Conservation (phyloP, 2,888 invertebrate species). For the Rotaria macrura region DNA sequence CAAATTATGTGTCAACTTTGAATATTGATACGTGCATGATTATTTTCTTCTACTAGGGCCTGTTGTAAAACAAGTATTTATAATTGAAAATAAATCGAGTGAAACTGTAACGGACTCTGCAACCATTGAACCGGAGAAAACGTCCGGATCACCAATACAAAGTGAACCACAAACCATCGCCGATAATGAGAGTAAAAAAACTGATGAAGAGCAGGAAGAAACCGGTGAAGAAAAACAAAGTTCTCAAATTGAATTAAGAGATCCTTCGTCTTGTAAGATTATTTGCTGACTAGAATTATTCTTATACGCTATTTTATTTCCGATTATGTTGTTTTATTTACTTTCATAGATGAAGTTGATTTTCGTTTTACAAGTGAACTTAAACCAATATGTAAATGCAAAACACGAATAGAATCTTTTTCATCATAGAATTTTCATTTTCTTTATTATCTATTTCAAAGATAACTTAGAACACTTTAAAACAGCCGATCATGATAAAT, state of each 20-base stretch:
- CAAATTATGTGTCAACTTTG: no score
- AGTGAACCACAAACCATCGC: not conserved
- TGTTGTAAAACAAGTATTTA: slow-evolving; percentile 22
- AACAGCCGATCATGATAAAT: not conserved
- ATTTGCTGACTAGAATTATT: not conserved
- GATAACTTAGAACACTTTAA: not conserved
- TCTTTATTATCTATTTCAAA: not conserved
- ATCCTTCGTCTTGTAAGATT: not conserved
- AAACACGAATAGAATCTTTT: no score
- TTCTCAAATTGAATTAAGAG: not conserved
- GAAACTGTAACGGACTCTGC: no score
- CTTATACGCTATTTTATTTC: no score
- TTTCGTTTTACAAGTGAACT: not conserved
- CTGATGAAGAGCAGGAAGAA: not conserved
- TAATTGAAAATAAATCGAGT: no score
- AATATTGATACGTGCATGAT: no score
- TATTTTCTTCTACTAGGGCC: slow-evolving; percentile 20
- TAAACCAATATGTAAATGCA: not conserved
- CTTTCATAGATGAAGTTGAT: not conserved
- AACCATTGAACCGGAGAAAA: no score
- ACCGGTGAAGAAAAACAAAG: not conserved
- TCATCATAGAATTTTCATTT: not conserved
- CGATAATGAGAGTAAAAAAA: not conserved
- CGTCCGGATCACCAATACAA: no score
- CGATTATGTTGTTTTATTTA: not conserved